Evolutionary conservation across 2,888 invertebrate genomes (phyloP).

Genomic region (Drosophila nr. perissopoda): DNA sequence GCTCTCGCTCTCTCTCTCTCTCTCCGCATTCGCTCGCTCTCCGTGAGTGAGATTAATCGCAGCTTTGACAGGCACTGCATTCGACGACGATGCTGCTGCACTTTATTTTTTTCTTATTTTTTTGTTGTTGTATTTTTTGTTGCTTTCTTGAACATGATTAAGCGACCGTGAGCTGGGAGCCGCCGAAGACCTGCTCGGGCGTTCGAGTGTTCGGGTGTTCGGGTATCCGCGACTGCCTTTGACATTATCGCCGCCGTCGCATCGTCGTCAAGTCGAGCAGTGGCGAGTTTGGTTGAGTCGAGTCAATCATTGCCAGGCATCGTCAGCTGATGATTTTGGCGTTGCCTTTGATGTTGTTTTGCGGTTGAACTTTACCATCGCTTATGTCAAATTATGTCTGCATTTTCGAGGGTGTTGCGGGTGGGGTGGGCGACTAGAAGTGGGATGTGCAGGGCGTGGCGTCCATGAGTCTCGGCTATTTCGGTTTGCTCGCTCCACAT

Average conservation of each 20-base stretch:
- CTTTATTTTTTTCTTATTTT: conserved; percentile 42
- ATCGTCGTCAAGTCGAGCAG: conserved; percentile 26
- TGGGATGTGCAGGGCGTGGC: conserved; percentile 56
- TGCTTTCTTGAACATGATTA: conserved; percentile 61
- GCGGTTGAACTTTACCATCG: conserved; percentile 80
- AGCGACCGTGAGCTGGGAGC: conserved; percentile 43
- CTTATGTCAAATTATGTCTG: conserved; percentile 83
- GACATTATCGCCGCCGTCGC: conserved; percentile 64
- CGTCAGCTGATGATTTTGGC: conserved; percentile 54
- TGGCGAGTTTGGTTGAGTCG: conserved; percentile 31
- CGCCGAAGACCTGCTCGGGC: conserved; percentile 23
- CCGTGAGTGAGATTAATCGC: conserved; percentile 83
- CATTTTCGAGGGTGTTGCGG: conserved; percentile 64
- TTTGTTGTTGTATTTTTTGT: conserved; percentile 22
- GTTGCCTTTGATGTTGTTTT: conserved; percentile 62
- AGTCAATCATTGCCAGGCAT: conserved; percentile 64
- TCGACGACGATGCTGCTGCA: conserved; percentile 63
- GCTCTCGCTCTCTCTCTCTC: conserved; percentile 48
- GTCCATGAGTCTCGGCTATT: conserved; percentile 50
- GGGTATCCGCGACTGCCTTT: conserved; percentile 57
- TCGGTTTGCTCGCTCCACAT: conserved; percentile 37
- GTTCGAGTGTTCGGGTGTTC: conserved; percentile 24
- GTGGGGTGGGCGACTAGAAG: neutral
- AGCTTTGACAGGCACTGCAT: conserved; percentile 77
- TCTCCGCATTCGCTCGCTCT: conserved; percentile 39